phyloP scores from a whole-genome alignment of 1,140 invertebrate genomes.

The Calliopsis andreniformis region DNA sequence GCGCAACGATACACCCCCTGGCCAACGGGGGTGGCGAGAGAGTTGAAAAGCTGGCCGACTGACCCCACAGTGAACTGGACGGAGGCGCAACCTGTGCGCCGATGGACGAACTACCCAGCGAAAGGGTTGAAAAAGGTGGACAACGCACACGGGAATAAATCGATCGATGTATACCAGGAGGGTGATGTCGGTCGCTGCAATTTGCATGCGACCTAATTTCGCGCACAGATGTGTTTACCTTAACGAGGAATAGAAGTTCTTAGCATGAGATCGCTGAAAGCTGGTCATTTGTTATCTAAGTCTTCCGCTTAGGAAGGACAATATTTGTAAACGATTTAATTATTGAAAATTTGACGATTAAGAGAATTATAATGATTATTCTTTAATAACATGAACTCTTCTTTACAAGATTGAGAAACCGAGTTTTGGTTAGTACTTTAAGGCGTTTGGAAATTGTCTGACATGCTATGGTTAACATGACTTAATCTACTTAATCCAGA shows the following conservation, averaged over 20 bases:
- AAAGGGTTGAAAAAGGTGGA: constrained; percentile 75
- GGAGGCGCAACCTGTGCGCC: constrained; percentile 76
- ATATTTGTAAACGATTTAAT: no score
- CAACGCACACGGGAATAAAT: constrained; percentile 52
- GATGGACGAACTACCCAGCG: constrained; percentile 68
- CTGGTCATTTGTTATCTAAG: no score
- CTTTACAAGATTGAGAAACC: no score
- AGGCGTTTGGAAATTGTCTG: no score
- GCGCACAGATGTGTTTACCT: constrained; percentile 20
- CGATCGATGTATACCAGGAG: constrained; percentile 60
- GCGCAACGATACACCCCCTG: constrained; percentile 70
- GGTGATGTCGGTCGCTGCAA: constrained; percentile 45
- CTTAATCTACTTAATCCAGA: no score
- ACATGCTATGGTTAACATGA: no score
- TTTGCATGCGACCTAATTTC: constrained; percentile 60
- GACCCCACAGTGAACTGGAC: constrained; percentile 71
- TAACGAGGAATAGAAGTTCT: not conserved
- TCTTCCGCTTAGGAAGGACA: no score
- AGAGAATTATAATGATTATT: no score
- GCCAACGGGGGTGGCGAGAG: constrained; percentile 28
- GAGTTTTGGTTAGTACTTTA: no score
- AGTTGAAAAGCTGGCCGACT: constrained; percentile 57
- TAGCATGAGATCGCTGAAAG: not conserved
- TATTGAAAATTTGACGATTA: no score
- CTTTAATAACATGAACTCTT: no score